These are phyloP conservation scores for Oceanites oceanicus DNA, from an alignment of 2,113 vertebrate species.

Conservation along the genomic window DNA sequence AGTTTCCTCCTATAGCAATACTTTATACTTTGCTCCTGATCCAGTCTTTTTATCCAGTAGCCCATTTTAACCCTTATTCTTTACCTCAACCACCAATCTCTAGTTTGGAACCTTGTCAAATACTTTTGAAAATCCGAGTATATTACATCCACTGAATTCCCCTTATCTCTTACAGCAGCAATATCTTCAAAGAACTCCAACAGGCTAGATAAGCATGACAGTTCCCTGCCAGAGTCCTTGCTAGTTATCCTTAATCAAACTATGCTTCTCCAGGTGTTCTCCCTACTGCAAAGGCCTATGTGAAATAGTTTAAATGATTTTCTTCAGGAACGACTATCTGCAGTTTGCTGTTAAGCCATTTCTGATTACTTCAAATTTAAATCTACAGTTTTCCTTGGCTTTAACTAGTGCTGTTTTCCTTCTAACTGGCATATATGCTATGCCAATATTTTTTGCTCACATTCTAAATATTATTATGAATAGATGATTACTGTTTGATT, in stretches of 20 bases:
- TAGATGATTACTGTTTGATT: not conserved
- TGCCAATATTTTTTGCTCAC: not conserved
- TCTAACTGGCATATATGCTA: not conserved
- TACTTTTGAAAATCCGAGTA: conserved; percentile 33
- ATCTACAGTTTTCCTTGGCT: not conserved
- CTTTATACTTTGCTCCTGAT: not conserved
- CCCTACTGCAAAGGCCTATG: not conserved
- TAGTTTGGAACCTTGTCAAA: conserved; percentile 41
- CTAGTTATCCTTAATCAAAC: conserved; percentile 47
- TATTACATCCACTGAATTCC: conserved; percentile 46
- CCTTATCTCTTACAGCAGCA: conserved; percentile 56
- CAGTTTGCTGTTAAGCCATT: not conserved
- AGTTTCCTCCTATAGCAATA: not conserved
- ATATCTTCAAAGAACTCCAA: conserved; percentile 57
- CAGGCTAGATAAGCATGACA: conserved; percentile 38
- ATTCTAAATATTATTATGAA: not conserved
- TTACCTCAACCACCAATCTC: not conserved
- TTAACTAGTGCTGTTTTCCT: not conserved
- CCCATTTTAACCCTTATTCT: conserved; percentile 25
- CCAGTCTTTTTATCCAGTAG: conserved; percentile 13
- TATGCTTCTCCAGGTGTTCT: conserved; percentile 23
- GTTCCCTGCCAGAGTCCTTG: not conserved
- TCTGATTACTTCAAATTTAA: conserved; percentile 12
- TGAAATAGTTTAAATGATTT: conserved; percentile 1
- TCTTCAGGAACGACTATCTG: not conserved